Percentiles rank a stretch among this genome's conserved stretches.
phyloP scores from a whole-genome alignment of 2,888 invertebrate genomes.

The Aphodius granarius region DNA sequence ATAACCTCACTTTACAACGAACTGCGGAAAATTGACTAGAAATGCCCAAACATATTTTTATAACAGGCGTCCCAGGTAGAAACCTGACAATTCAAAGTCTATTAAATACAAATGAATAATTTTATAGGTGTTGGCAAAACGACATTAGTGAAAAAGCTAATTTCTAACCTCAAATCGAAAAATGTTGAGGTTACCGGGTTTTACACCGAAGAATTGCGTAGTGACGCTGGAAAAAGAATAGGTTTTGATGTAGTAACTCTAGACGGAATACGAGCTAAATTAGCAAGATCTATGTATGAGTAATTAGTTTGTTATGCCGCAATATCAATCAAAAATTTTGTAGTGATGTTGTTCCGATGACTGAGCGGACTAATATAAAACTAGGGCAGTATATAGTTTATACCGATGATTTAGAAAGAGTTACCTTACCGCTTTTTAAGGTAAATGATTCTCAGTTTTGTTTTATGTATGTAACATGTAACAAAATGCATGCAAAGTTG shows the following conservation, averaged over 20 bases:
- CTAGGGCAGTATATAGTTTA: slow-evolving; percentile 68
- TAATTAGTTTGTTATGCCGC: background rate
- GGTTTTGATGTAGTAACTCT: slow-evolving; percentile 68
- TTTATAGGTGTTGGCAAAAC: slow-evolving; percentile 69
- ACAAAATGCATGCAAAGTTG: too few relatives aligned
- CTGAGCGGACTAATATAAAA: slow-evolving; percentile 43
- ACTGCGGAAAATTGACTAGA: too few relatives aligned
- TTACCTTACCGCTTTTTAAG: slow-evolving; percentile 56
- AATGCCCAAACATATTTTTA: background rate
- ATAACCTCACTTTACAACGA: background rate
- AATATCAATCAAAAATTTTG: background rate
- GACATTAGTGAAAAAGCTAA: slow-evolving; percentile 60
- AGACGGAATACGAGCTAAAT: slow-evolving; percentile 52
- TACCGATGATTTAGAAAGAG: slow-evolving; percentile 61
- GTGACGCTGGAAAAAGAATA: slow-evolving; percentile 52
- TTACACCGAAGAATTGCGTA: slow-evolving; percentile 66
- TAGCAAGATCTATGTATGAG: slow-evolving; percentile 58
- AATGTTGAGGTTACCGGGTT: slow-evolving; percentile 57
- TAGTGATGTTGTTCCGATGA: background rate
- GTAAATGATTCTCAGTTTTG: slow-evolving; percentile 31
- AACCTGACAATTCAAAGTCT: background rate
- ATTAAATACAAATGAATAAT: background rate
- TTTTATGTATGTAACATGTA: too few relatives aligned
- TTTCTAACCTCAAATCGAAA: slow-evolving; percentile 47
- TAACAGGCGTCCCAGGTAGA: background rate